Evolutionary conservation across 2,888 invertebrate species (phyloP).

Genomic region (Drosophila recens): DNA sequence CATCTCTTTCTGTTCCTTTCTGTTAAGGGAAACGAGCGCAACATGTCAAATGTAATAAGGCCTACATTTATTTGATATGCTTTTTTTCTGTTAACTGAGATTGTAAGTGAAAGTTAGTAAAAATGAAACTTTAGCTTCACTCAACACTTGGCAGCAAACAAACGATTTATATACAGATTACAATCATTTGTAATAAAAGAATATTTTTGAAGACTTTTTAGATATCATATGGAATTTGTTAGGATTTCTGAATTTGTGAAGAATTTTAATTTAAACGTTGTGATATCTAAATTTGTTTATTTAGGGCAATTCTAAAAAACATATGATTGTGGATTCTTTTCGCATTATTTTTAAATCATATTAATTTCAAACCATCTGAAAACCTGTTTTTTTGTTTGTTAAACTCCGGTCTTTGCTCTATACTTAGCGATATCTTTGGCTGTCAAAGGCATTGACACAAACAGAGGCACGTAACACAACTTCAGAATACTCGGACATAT

Average conservation of each 20-base stretch:
- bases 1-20: constrained; percentile 45
- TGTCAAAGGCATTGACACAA: constrained; percentile 18
- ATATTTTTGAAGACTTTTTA: constrained; percentile 27
- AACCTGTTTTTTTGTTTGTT: background rate
- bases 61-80: constrained; percentile 30
- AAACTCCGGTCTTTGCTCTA: background rate
- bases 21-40: constrained; percentile 47
- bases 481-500: constrained; percentile 9
- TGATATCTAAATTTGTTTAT: too few species aligned
- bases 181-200: background rate
- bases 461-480: constrained; percentile 11
- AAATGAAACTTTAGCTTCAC: constrained; percentile 21
- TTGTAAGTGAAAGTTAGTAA: constrained; percentile 46
- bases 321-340: too few species aligned
- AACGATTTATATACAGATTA: constrained; percentile 3
- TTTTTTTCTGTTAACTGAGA: constrained; percentile 24
- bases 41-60: constrained; percentile 78
- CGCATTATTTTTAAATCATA: background rate
- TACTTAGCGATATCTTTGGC: constrained; percentile 30
- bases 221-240: constrained; percentile 67
- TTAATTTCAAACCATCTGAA: background rate
- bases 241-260: too few species aligned
- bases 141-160: constrained; percentile 4
- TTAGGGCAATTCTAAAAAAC: too few species aligned
- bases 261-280: too few species aligned